Percentiles rank a stretch among this genome's conserved stretches.
Conservation (phyloP, 2,113 vertebrate genomes). For the Mirza zaza region DNA sequence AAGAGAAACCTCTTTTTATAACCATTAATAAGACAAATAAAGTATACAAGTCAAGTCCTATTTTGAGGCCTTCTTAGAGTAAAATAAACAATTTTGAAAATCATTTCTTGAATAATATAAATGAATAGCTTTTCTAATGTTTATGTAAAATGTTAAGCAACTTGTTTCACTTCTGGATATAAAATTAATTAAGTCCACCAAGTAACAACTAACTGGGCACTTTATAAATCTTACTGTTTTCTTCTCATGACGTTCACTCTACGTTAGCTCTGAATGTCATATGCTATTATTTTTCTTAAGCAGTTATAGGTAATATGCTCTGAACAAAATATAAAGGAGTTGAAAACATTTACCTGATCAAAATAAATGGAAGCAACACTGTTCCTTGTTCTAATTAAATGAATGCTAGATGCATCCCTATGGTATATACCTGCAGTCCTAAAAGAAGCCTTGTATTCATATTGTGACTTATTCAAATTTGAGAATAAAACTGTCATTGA, state of each 20-base stretch:
- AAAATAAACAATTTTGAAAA: not conserved
- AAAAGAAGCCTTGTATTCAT: not conserved
- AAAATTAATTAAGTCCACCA: not conserved
- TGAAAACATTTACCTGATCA: not conserved
- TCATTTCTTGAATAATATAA: not conserved
- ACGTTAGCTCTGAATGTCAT: not conserved
- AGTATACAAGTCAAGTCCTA: not conserved
- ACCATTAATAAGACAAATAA: not conserved
- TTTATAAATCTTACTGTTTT: not conserved
- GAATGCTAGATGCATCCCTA: not conserved
- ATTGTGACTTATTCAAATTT: not conserved
- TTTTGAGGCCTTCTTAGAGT: not conserved
- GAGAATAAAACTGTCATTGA: not conserved
- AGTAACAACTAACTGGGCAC: not conserved
- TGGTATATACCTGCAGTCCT: not conserved
- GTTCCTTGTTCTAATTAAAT: not conserved
- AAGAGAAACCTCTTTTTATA: not conserved
- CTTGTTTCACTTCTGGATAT: not conserved
- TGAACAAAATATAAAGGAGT: not conserved
- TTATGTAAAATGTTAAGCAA: not conserved
- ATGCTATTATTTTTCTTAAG: slow-evolving; percentile 3
- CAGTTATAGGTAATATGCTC: not conserved
- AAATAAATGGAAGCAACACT: not conserved
- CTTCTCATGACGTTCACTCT: not conserved
- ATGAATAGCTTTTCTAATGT: not conserved